Base-by-base conservation (phyloP, 2,888 invertebrate genomes). In the Brassicogethes aeneus region DNA sequence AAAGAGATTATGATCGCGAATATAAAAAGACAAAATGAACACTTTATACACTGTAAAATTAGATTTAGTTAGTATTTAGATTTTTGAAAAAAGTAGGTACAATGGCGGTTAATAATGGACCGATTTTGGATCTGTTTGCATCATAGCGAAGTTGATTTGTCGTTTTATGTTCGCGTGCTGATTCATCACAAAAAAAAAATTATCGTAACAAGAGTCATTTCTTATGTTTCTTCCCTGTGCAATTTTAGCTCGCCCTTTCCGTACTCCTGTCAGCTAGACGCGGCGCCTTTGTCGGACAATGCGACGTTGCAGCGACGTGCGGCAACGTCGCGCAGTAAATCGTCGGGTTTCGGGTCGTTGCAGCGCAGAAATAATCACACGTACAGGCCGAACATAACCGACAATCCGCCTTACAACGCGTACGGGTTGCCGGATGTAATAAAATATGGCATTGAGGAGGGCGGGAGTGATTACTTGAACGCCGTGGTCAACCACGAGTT, bases 201-300 rank as follows among this genome's bases (percentile, higher is more conserved):
- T n/a, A n/a, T n/a, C 23, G 5, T 23, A 23, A 23, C 23, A 23
- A 5, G 23, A n/a, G n/a, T n/a, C 23, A 23, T 23, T 23, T 23
- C 23, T 10, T 7, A 5, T 23, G 5, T 7, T 23, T 23, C 5
- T 23, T 7, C 23, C 5, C 23, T 10, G 5, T 23, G n/a, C n/a
- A n/a, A 23, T 65, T 65, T 55, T 65, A 65, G 66, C 55, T 12
- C 32, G 13, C 32, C 8, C 14, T 32, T 10, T 13, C 32, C 56
- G 56, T 45, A 62, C 58, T 53, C n/a, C 61, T 58, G 52, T 60
- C 62, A 52, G 60, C 52, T 59, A 63, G 55, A 55, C 64, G 51
- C 61, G 64, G 61, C 58, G 59, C 54, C 59, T 55, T 46, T 43
- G 40, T 16, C 50, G 37, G 43, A 51, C 46, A 48, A 45, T 47